Conservation (phyloP, 1,140 invertebrate species). For the Drosophila auraria region DNA sequence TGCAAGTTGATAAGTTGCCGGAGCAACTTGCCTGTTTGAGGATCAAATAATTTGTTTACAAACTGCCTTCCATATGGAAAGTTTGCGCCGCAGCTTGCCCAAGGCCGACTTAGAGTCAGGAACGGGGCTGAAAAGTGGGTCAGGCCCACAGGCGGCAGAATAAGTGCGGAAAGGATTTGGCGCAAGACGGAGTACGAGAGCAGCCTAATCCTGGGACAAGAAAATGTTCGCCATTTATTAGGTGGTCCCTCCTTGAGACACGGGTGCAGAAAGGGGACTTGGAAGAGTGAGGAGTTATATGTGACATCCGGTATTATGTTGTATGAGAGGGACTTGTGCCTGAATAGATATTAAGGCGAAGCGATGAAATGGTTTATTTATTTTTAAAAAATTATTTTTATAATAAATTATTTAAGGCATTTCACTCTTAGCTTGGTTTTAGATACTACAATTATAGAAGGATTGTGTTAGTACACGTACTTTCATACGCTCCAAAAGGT, state of each 20-base stretch:
- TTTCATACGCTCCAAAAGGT: not conserved
- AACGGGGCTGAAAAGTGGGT: slow-evolving; percentile 25
- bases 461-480: not conserved
- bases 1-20: slow-evolving; percentile 45
- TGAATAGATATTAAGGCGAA: not conserved
- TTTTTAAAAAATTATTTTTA: no score
- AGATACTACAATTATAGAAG: not conserved
- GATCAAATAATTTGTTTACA: slow-evolving; percentile 57
- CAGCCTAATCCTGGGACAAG: slow-evolving; percentile 5
- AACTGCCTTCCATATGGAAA: slow-evolving; percentile 42
- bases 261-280: not conserved
- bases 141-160: slow-evolving; percentile 2
- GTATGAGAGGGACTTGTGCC: not conserved
- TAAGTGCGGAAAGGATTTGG: slow-evolving; percentile 20
- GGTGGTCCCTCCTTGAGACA: not conserved
- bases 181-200: not conserved
- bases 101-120: slow-evolving; percentile 33
- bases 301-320: not conserved
- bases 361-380: no score
- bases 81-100: slow-evolving; percentile 42
- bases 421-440: not conserved
- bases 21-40: slow-evolving; percentile 32
- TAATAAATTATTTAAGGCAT: not conserved
- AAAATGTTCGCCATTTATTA: slow-evolving; percentile 32
- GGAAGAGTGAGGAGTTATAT: not conserved